Evolutionary conservation across 2,888 invertebrate genomes (phyloP).

Genomic region (Cheilosia grossa): DNA sequence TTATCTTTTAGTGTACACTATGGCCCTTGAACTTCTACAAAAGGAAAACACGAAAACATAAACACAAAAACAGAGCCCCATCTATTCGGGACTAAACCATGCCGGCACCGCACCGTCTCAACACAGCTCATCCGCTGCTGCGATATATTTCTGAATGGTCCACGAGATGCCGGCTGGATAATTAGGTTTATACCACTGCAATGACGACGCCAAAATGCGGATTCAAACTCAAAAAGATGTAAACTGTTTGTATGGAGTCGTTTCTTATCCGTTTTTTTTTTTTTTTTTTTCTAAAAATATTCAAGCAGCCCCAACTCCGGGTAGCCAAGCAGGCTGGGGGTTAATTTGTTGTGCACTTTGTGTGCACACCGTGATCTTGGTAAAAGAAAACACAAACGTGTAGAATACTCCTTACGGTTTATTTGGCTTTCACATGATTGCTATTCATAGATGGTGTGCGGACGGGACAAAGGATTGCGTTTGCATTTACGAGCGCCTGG

Average conservation of each 20-base stretch:
- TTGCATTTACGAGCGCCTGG: slow-evolving; percentile 33
- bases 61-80: slow-evolving; percentile 15
- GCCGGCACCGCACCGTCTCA: slow-evolving; percentile 11
- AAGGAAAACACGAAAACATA: slow-evolving; percentile 10
- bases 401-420: slow-evolving; percentile 30
- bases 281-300: slow-evolving; percentile 67
- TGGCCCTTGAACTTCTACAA: slow-evolving; percentile 65
- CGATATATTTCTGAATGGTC: slow-evolving; percentile 54
- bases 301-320: slow-evolving; percentile 29
- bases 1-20: slow-evolving; percentile 34
- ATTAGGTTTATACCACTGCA: slow-evolving; percentile 45
- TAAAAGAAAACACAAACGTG: slow-evolving; percentile 50
- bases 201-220: not conserved
- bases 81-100: slow-evolving; percentile 22
- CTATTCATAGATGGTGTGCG: slow-evolving; percentile 39
- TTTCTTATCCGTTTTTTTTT: slow-evolving; percentile 14
- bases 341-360: slow-evolving; percentile 71
- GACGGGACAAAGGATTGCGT: slow-evolving; percentile 60
- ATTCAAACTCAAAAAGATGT: slow-evolving; percentile 1
- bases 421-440: slow-evolving; percentile 73
- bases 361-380: slow-evolving; percentile 43
- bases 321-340: slow-evolving; percentile 45
- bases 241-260: slow-evolving; percentile 25
- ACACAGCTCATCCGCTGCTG: slow-evolving; percentile 9
- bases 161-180: slow-evolving; percentile 21